phyloP scores from a whole-genome alignment of 2,888 invertebrate species.

The Seira musarum region DNA sequence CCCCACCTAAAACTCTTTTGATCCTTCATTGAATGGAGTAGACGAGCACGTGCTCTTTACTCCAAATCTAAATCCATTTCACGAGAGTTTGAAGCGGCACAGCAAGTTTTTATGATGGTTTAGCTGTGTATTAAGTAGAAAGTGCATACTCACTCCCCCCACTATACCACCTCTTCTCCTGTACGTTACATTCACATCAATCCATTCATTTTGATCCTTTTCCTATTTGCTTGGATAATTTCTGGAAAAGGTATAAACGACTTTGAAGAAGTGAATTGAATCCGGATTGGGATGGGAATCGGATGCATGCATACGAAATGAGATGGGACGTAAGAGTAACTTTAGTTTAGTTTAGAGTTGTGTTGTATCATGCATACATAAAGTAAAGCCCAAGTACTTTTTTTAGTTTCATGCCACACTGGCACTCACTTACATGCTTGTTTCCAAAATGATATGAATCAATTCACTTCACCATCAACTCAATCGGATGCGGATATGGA shows the following conservation, averaged over 20 bases:
- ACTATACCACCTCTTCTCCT: too few relatives aligned
- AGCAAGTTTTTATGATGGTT: too few relatives aligned
- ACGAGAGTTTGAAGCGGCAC: too few relatives aligned
- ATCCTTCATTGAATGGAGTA: conserved; percentile 1
- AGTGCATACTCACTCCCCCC: too few relatives aligned
- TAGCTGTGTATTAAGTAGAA: too few relatives aligned
- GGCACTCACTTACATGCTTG: too few relatives aligned
- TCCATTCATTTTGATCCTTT: neutral
- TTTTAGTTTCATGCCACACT: too few relatives aligned
- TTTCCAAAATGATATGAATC: too few relatives aligned
- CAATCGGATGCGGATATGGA: neutral
- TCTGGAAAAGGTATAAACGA: conserved; percentile 1
- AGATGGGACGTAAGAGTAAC: neutral
- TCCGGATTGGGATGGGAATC: neutral
- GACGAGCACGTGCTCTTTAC: conserved; percentile 4
- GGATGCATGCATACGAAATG: neutral
- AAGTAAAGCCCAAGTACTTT: too few relatives aligned
- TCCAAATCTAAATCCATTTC: neutral
- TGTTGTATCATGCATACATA: too few relatives aligned
- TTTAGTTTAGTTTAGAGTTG: too few relatives aligned
- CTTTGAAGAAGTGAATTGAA: neutral
- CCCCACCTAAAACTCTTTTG: neutral
- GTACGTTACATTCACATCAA: neutral
- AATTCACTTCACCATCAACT: neutral
- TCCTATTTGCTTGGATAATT: conserved; percentile 2